Percentiles rank a stretch among this genome's conserved stretches.
Conservation (phyloP, 2,888 invertebrate species). For the Hydraecia micacea region DNA sequence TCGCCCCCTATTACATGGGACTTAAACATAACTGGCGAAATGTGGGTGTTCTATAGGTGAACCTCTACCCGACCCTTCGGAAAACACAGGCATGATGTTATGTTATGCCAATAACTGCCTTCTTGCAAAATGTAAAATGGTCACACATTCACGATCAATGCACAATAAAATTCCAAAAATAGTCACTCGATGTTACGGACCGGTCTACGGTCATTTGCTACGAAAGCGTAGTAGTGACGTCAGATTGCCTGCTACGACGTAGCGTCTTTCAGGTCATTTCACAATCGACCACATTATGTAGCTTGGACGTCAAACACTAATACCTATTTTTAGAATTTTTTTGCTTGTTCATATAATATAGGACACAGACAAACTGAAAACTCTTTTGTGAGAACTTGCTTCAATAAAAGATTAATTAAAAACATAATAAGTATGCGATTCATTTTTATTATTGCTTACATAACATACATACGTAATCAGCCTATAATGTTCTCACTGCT, state of each 20-base stretch:
- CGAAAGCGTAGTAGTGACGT: constrained; percentile 45
- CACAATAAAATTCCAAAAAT: constrained; percentile 13
- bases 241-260: constrained; percentile 29
- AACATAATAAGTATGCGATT: too few relatives aligned
- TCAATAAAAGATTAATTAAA: too few relatives aligned
- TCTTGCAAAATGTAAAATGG: background rate
- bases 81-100: background rate
- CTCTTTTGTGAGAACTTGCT: too few relatives aligned
- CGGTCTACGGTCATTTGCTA: constrained; percentile 17
- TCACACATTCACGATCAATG: background rate
- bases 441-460: too few relatives aligned
- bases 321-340: too few relatives aligned
- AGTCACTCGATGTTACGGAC: background rate
- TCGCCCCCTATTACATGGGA: too few relatives aligned
- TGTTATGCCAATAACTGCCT: background rate
- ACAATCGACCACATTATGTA: background rate
- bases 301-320: background rate
- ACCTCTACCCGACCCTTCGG: background rate
- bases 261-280: constrained; percentile 25
- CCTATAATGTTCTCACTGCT: too few relatives aligned
- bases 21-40: too few relatives aligned
- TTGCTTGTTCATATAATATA: background rate
- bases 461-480: too few relatives aligned
- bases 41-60: too few relatives aligned
- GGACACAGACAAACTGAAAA: background rate